Conservation (phyloP, 2,888 invertebrate species). For the Folsomia manolachei region DNA sequence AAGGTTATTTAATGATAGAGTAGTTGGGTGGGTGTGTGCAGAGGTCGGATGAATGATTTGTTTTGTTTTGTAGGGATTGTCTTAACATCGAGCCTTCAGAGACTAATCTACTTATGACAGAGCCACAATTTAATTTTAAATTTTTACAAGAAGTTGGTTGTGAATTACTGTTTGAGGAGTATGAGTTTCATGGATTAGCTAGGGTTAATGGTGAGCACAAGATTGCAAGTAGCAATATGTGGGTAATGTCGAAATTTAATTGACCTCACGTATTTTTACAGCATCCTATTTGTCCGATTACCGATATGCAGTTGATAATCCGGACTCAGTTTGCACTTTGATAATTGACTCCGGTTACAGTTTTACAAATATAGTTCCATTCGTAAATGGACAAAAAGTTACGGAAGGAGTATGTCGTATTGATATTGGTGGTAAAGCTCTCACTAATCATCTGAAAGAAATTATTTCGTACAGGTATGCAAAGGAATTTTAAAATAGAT, state of each 20-base stretch:
- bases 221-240: background rate
- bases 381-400: slow-evolving; percentile 72
- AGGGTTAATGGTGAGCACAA: slow-evolving; percentile 73
- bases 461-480: slow-evolving; percentile 81
- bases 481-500: background rate
- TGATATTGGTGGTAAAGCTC: slow-evolving; percentile 92
- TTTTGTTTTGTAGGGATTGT: slow-evolving; percentile 77
- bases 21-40: too few relatives aligned
- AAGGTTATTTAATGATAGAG: too few relatives aligned
- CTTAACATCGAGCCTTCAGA: slow-evolving; percentile 74
- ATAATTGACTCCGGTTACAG: slow-evolving; percentile 94
- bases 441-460: slow-evolving; percentile 97
- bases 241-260: background rate
- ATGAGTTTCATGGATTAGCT: slow-evolving; percentile 79
- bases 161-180: slow-evolving; percentile 97
- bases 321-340: slow-evolving; percentile 64
- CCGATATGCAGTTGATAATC: slow-evolving; percentile 62
- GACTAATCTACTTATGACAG: slow-evolving; percentile 80
- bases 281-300: slow-evolving; percentile 77
- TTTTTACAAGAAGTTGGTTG: slow-evolving; percentile 89
- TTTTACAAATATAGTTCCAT: slow-evolving; percentile 91
- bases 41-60: too few relatives aligned
- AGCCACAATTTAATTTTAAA: slow-evolving; percentile 89
- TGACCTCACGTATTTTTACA: slow-evolving; percentile 46
- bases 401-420: slow-evolving; percentile 74